Conservation (phyloP, 1,140 invertebrate genomes). For the Globodera ellingtonae region DNA sequence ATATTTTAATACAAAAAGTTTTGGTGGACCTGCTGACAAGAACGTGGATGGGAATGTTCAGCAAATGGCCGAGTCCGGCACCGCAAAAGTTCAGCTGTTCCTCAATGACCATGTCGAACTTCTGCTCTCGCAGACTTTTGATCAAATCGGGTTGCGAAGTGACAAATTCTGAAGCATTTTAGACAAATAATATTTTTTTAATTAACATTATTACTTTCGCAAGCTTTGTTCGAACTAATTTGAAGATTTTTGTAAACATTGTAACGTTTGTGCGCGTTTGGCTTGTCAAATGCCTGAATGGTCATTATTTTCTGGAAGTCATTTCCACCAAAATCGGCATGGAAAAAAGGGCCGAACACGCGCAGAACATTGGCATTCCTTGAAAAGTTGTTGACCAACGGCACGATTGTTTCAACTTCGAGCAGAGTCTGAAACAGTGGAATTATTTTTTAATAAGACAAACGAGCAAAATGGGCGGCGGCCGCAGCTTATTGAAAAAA, state of each 20-base stretch:
- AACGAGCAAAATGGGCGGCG: no score
- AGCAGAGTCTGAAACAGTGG: conserved; percentile 20
- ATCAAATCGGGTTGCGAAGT: conserved; percentile 19
- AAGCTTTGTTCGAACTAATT: neutral
- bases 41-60: conserved; percentile 34
- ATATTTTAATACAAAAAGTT: conserved; percentile 7
- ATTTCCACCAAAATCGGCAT: neutral
- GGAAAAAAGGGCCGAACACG: conserved; percentile 10
- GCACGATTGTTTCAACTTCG: conserved; percentile 25
- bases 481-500: no score
- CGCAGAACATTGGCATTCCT: neutral
- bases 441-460: neutral
- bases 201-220: conserved; percentile 15
- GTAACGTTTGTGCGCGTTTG: neutral
- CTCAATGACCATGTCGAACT: conserved; percentile 39
- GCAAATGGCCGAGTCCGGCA: conserved; percentile 30
- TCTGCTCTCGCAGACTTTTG: conserved; percentile 19
- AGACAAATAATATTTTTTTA: neutral
- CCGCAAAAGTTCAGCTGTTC: conserved; percentile 48
- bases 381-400: conserved; percentile 11
- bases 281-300: neutral
- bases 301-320: conserved; percentile 3
- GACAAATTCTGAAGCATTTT: conserved; percentile 28
- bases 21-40: conserved; percentile 28
- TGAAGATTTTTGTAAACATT: neutral